Base-by-base conservation (phyloP, 2,888 invertebrate genomes). In the Microplitis manilae region DNA sequence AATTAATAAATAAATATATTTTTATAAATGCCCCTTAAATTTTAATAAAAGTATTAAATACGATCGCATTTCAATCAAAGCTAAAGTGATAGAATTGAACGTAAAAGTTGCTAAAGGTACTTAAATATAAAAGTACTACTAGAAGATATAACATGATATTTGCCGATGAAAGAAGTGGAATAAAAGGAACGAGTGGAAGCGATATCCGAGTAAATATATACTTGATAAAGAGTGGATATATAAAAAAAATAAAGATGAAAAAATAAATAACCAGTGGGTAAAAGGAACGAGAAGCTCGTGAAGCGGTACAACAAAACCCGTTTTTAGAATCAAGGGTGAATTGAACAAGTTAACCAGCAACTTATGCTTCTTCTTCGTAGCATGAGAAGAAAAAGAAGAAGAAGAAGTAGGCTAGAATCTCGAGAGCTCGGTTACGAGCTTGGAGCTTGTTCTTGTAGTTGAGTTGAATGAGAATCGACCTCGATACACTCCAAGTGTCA, bases 301-400 rank as follows among this genome's bases (percentile, higher is more conserved):
- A 68, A 68, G 68, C 39, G 30, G 65, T 67, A 71, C 17, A 75
- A 71, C 64, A 30, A 50, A 38, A 75, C 65, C 40, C 64, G 62
- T 39, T 77, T 79, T 77, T 40, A 65, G 41, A 68, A 71, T 77
- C 68, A 62, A 75, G 72, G 69, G 72, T 75, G 59, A 61, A 73
- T 75, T 68, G 17, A 74, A 72, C 71, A 59, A 64, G 69, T 69
- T 79, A 61, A 69, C 67, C 59, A 68, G 64, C 61, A 77, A 77
- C 68, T 73, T 68, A 30, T 68, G 30, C 38, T 30, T 59, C 50
- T 50, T 50, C 13, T 50, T 50, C 50, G 50, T 30, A 30, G 0
- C 30, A 30, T 20, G 30, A 30, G 30, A 30, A 30, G 30, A 2
- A 30, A 4, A 30, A 30, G 2, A 30, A 20, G 20, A 20, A 30